phyloP scores from a whole-genome alignment of 2,888 invertebrate genomes.

The Ophion ventricosus region DNA sequence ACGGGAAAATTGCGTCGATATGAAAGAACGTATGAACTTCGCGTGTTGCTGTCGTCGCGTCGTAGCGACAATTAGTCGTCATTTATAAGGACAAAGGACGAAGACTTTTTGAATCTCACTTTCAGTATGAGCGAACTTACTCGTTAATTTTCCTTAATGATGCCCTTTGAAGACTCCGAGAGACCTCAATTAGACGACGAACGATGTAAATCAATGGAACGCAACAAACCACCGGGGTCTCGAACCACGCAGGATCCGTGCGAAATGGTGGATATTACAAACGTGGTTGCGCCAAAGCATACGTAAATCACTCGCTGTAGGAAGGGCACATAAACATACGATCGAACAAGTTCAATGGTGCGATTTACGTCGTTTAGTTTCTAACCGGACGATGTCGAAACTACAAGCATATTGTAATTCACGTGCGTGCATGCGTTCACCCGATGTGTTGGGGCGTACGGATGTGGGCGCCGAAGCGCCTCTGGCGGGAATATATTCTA shows the following conservation, averaged over 20 bases:
- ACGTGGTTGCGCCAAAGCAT: conserved; percentile 14
- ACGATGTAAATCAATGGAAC: conserved; percentile 6
- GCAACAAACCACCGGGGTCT: not conserved
- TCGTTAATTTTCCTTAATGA: not conserved
- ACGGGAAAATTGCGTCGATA: not conserved
- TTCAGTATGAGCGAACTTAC: not conserved
- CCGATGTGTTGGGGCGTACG: not conserved
- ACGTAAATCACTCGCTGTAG: not conserved
- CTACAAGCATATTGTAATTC: not conserved
- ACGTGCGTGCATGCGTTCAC: not conserved
- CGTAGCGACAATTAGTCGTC: not conserved
- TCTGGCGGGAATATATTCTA: conserved; percentile 54
- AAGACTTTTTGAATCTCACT: not conserved
- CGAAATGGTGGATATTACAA: conserved; percentile 55
- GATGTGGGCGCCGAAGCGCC: conserved; percentile 44
- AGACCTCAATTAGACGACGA: not conserved
- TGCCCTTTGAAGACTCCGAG: not conserved
- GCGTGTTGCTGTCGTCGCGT: conserved; percentile 37
- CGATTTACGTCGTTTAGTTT: not conserved
- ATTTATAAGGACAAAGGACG: not conserved
- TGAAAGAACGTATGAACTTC: conserved; percentile 20
- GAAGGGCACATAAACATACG: not conserved
- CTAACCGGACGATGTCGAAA: not conserved
- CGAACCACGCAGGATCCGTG: conserved; percentile 22
- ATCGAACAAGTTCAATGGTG: not conserved